Percentiles rank a stretch among this genome's conserved stretches.
phyloP scores from a whole-genome alignment of 1,140 invertebrate species.

The Pararge aegeria region DNA sequence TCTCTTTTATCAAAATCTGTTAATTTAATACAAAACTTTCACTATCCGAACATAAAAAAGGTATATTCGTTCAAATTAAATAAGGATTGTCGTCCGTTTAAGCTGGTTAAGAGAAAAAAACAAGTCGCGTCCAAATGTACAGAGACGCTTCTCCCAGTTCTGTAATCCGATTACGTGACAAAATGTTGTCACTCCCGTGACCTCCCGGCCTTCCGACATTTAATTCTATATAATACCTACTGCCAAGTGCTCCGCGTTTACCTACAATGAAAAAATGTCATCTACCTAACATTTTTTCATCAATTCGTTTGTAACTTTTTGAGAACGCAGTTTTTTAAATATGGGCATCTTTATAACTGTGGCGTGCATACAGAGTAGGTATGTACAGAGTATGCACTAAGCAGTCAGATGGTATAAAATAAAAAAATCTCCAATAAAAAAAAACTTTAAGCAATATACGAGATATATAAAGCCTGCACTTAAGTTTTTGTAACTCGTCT shows the following conservation, averaged over 20 bases:
- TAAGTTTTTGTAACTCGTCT: too few species aligned
- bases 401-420: too few species aligned
- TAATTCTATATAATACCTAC: slow-evolving; percentile 47
- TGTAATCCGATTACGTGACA: slow-evolving; percentile 58
- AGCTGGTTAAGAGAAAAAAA: slow-evolving; percentile 23
- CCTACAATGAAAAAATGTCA: background rate
- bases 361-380: too few species aligned
- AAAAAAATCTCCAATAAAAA: too few species aligned
- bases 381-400: too few species aligned
- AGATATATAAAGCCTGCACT: too few species aligned
- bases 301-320: too few species aligned
- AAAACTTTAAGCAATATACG: too few species aligned
- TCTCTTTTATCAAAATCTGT: background rate
- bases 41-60: slow-evolving; percentile 2
- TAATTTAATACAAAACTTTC: background rate
- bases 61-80: slow-evolving; percentile 22
- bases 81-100: slow-evolving; percentile 16
- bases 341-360: too few species aligned
- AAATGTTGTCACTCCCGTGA: slow-evolving; percentile 48
- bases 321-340: too few species aligned
- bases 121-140: slow-evolving; percentile 17
- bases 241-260: background rate
- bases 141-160: slow-evolving; percentile 32
- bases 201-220: slow-evolving; percentile 45
- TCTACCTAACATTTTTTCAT: background rate